Percentiles rank a stretch among this genome's conserved stretches.
These are phyloP conservation scores for Synergus gifuensis DNA, from an alignment of 2,888 invertebrate genomes.

Conservation along the genomic window DNA sequence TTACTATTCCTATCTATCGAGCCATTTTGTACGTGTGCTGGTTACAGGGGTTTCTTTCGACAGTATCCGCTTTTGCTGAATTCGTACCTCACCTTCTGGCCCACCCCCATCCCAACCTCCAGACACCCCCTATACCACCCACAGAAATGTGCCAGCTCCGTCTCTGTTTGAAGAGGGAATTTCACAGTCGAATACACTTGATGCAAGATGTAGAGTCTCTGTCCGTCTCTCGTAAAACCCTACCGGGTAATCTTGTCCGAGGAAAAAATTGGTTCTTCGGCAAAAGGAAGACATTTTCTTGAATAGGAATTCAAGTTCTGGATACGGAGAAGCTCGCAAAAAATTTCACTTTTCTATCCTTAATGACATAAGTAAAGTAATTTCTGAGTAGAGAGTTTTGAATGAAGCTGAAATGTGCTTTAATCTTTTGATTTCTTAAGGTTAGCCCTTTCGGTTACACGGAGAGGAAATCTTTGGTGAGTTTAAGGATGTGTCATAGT, in stretches of 20 bases:
- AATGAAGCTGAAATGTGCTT: not conserved
- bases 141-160: constrained; percentile 69
- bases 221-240: constrained; percentile 58
- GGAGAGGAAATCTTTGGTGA: not conserved
- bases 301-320: not conserved
- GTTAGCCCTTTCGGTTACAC: not conserved
- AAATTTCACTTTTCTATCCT: too few relatives aligned
- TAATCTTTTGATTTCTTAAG: not conserved
- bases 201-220: constrained; percentile 68
- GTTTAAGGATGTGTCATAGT: not conserved
- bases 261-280: constrained; percentile 46
- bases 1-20: constrained; percentile 69
- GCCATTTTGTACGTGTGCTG: constrained; percentile 70
- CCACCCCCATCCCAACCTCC: constrained; percentile 40
- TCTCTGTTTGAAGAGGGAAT: constrained; percentile 75
- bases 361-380: not conserved
- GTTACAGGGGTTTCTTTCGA: constrained; percentile 60
- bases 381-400: not conserved
- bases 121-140: constrained; percentile 57
- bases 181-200: constrained; percentile 75
- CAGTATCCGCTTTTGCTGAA: constrained; percentile 45
- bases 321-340: too few relatives aligned
- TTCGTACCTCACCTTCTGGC: constrained; percentile 28
- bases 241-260: constrained; percentile 56
- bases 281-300: not conserved